Conservation (phyloP, 2,113 vertebrate genomes). For the Empidonax alnorum region DNA sequence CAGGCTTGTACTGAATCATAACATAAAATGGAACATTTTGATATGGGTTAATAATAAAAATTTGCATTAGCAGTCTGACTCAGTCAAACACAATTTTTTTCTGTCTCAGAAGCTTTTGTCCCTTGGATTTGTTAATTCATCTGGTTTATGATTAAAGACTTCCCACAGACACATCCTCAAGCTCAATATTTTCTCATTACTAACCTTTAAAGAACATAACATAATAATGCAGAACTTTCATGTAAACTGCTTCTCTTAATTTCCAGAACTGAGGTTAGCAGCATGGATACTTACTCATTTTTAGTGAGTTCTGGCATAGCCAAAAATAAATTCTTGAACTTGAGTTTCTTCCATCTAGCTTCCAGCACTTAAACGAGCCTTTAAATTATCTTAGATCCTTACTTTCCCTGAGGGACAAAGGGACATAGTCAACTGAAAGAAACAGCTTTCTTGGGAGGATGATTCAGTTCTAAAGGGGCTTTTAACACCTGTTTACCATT, state of each 20-base stretch:
- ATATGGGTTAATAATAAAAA: not conserved
- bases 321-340: not conserved
- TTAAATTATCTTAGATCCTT: not conserved
- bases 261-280: not conserved
- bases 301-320: not conserved
- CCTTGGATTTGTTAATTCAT: not conserved
- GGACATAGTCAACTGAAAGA: not conserved
- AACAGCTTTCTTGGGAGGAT: not conserved
- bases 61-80: not conserved
- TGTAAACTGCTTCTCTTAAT: not conserved
- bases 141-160: not conserved
- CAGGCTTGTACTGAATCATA: not conserved
- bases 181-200: not conserved
- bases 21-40: not conserved
- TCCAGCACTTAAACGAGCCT: not conserved
- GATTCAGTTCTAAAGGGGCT: not conserved
- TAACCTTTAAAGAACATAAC: not conserved
- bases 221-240: not conserved
- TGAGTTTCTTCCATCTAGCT: not conserved
- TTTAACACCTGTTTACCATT: conserved; percentile 32
- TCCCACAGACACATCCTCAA: not conserved
- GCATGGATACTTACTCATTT: not conserved
- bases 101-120: not conserved
- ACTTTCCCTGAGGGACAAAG: not conserved
- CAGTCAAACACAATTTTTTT: not conserved